Conservation (phyloP, 1,140 invertebrate genomes). For the Centruroides vittatus region DNA sequence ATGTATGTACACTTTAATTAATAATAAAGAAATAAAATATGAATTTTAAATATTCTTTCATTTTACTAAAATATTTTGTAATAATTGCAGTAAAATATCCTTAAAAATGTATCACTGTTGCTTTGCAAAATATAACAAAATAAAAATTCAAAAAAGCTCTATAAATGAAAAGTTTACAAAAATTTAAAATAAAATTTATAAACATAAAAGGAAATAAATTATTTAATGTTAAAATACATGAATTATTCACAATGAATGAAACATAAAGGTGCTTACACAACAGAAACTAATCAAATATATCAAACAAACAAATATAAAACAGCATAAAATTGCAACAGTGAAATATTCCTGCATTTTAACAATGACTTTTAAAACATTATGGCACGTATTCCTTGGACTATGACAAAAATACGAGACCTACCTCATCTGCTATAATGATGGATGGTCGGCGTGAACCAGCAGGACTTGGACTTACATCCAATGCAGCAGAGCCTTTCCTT, state of each 20-base stretch:
- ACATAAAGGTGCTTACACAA: too few species aligned
- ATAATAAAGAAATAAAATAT: too few species aligned
- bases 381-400: too few species aligned
- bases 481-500: slow-evolving; percentile 46
- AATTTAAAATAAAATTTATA: background rate
- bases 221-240: background rate
- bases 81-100: background rate
- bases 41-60: background rate
- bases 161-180: slow-evolving; percentile 2
- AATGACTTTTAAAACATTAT: too few species aligned
- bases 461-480: slow-evolving; percentile 38
- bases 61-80: background rate
- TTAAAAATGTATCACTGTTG: background rate
- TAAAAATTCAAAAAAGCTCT: background rate
- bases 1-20: too few species aligned
- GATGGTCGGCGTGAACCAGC: slow-evolving; percentile 16
- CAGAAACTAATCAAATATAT: too few species aligned
- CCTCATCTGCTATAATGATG: slow-evolving; percentile 69
- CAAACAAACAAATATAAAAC: too few species aligned
- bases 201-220: background rate
- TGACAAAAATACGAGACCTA: slow-evolving; percentile 31
- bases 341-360: too few species aligned
- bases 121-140: background rate
- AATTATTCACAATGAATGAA: too few species aligned
- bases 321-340: too few species aligned